These are phyloP conservation scores for Zaprionus lineosus DNA, from an alignment of 2,888 invertebrate species.

Conservation along the genomic window DNA sequence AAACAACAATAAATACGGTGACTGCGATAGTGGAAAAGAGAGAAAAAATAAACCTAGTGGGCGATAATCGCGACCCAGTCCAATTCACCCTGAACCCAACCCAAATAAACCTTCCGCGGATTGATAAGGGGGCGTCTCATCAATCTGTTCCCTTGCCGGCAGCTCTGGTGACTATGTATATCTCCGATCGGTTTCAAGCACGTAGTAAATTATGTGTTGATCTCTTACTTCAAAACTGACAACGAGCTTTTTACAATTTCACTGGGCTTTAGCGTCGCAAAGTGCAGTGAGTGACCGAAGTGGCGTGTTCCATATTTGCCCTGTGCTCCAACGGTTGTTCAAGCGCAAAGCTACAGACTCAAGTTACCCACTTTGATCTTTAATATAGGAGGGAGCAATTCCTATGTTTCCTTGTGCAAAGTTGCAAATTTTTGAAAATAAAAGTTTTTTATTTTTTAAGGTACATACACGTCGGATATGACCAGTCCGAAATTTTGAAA, in stretches of 20 bases:
- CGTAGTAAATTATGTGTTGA: conserved; percentile 8
- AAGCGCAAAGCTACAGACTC: no score
- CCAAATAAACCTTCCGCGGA: conserved; percentile 7
- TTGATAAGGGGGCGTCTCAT: conserved; percentile 47
- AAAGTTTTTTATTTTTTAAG: no score
- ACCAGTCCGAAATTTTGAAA: no score
- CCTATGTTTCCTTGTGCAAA: no score
- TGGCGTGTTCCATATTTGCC: conserved; percentile 21
- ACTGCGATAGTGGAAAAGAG: conserved; percentile 48
- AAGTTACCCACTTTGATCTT: no score
- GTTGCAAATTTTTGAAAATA: no score
- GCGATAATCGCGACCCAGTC: conserved; percentile 39
- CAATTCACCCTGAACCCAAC: conserved; percentile 38
- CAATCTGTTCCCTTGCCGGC: conserved; percentile 6
- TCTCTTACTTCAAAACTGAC: neutral
- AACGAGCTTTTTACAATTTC: neutral
- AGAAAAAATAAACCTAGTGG: conserved; percentile 21
- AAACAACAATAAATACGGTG: conserved; percentile 12
- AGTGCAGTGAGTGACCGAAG: conserved; percentile 35
- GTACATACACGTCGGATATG: no score
- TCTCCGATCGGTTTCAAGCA: conserved; percentile 6
- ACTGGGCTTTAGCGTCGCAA: conserved; percentile 11
- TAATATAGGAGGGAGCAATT: no score
- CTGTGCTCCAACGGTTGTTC: no score
- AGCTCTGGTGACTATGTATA: neutral